phyloP scores from a whole-genome alignment of 2,888 invertebrate genomes.

The Gymnocheta viridis region DNA sequence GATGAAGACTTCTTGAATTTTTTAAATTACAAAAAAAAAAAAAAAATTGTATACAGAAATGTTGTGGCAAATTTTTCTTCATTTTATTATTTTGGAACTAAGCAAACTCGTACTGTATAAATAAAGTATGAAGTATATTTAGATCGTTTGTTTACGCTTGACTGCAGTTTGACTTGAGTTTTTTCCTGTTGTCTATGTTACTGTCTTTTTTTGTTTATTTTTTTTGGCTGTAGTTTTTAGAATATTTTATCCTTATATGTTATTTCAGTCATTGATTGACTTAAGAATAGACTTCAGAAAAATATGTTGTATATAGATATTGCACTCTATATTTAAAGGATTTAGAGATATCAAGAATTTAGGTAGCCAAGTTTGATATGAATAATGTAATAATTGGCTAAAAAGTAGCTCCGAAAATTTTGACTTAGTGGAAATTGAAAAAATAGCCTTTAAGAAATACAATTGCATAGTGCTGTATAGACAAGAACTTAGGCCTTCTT shows the following conservation, averaged over 20 bases:
- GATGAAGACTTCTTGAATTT: slow-evolving; percentile 71
- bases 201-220: background rate
- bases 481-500: no score
- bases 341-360: no score
- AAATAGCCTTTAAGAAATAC: no score
- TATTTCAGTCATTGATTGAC: slow-evolving; percentile 43
- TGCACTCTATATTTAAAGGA: background rate
- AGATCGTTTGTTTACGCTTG: slow-evolving; percentile 48
- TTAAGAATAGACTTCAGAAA: background rate
- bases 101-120: background rate
- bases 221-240: slow-evolving; percentile 17
- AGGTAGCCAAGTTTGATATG: no score
- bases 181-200: background rate
- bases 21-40: slow-evolving; percentile 27
- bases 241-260: slow-evolving; percentile 39
- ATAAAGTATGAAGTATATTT: slow-evolving; percentile 21
- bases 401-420: no score
- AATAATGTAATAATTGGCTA: no score
- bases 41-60: slow-evolving; percentile 14
- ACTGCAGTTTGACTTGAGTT: slow-evolving; percentile 36
- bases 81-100: background rate
- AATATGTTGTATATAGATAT: background rate
- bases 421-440: no score
- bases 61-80: background rate
- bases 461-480: no score